These are phyloP conservation scores for Equus przewalskii DNA, from an alignment of 2,113 vertebrate species.

Conservation along the genomic window DNA sequence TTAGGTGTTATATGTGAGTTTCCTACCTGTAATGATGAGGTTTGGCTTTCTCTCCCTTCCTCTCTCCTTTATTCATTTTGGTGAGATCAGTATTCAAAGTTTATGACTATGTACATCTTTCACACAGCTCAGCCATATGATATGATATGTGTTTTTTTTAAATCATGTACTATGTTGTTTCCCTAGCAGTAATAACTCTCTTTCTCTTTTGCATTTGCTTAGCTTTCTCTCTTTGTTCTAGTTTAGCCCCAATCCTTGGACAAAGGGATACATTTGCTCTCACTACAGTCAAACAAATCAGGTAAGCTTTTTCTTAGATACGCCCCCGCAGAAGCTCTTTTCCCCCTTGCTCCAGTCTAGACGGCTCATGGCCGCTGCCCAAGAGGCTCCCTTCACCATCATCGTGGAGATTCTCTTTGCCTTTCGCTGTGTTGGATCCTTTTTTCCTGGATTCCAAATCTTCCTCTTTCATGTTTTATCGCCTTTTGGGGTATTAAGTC, in stretches of 20 bases:
- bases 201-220: conserved; percentile 27
- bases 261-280: neutral
- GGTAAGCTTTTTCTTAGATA: neutral
- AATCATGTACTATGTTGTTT: neutral
- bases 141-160: neutral
- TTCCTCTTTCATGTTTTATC: neutral
- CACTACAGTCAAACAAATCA: neutral
- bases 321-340: neutral
- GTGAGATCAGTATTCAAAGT: neutral
- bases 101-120: neutral
- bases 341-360: neutral
- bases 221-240: conserved; percentile 1
- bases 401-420: neutral
- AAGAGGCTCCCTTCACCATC: neutral
- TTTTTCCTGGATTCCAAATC: neutral
- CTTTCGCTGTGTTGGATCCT: neutral
- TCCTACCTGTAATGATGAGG: neutral
- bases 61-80: neutral
- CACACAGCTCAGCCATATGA: neutral
- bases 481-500: neutral
- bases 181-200: neutral
- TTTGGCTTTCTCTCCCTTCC: neutral
- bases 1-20: neutral
- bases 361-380: neutral
- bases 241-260: neutral